Evolutionary conservation across 2,888 invertebrate species (phyloP), one percentile per base, ranked within the genome.

Genomic region (Dexiosoma caninum): DNA sequence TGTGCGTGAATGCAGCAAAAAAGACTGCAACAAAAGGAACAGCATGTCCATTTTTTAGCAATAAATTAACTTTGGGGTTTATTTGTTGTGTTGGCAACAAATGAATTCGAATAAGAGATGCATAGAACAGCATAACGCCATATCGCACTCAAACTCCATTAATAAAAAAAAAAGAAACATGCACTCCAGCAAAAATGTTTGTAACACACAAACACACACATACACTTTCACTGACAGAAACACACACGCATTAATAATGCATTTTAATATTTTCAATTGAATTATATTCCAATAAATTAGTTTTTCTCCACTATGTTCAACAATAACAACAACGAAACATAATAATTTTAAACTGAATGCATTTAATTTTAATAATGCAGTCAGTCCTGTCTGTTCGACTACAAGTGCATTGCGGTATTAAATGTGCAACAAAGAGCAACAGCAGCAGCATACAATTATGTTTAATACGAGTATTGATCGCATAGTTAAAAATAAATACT

Each of bases 241-340:
- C 21, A 42, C 21, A 42, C 37, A 46, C 16, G 8, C 30, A 14
- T 51, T 40, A 40, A 27, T 40, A 19, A 71, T 51, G 21, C 27
- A 14, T 42, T 32, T 71, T 51, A 51, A 71, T 55, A 46, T 70
- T 76, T 79, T 82, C 84, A 83, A 86, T 85, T 86, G 85, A 86
- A 86, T 85, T 86, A 85, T 84, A 76, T 85, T 85, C 84, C 85
- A 83, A 84, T 85, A 85, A 85, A 86, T 85, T 85, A 86, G 85
- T 85, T 85, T 85, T 84, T 30, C 81, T 81, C 82, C 83, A 85
- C 72, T 82, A 81, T 19, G 40, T 8, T 21, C 35, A 49, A 32
- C 42, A 35, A 53, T 21, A 55, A 42, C 42, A 62, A 53, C 30
- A 55, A 42, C 42, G 53, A 19, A 19, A 71, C 40, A 60, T 60